phyloP scores from a whole-genome alignment of 2,113 vertebrate species.

The Urocitellus parryii region DNA sequence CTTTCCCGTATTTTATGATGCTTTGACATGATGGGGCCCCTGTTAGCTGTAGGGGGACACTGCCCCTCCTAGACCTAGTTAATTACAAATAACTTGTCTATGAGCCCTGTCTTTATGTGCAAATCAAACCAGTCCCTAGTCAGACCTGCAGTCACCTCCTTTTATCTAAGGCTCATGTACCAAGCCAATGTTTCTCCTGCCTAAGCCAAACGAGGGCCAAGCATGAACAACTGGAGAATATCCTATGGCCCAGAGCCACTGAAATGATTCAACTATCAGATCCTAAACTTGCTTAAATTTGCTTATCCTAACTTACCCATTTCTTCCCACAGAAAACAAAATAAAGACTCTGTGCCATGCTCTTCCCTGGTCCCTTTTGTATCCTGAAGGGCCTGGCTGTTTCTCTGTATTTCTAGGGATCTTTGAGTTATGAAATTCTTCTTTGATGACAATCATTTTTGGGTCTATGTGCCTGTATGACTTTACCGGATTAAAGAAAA shows the following conservation, averaged over 20 bases:
- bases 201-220: not conserved
- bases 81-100: not conserved
- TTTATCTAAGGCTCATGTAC: not conserved
- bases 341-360: too few species aligned
- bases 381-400: not conserved
- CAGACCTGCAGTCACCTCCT: not conserved
- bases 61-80: not conserved
- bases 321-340: not conserved
- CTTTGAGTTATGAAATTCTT: not conserved
- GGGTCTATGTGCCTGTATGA: not conserved
- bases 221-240: not conserved
- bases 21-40: not conserved
- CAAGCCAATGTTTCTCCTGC: not conserved
- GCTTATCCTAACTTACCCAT: not conserved
- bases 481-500: not conserved
- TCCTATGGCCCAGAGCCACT: not conserved
- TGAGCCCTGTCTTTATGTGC: not conserved
- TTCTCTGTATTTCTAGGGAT: not conserved
- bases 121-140: not conserved
- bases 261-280: not conserved
- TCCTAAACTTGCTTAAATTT: not conserved
- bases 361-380: not conserved
- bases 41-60: not conserved
- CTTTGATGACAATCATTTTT: not conserved
- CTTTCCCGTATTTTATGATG: not conserved